phyloP scores from a whole-genome alignment of 2,888 invertebrate species.

The Hypena proboscidalis region DNA sequence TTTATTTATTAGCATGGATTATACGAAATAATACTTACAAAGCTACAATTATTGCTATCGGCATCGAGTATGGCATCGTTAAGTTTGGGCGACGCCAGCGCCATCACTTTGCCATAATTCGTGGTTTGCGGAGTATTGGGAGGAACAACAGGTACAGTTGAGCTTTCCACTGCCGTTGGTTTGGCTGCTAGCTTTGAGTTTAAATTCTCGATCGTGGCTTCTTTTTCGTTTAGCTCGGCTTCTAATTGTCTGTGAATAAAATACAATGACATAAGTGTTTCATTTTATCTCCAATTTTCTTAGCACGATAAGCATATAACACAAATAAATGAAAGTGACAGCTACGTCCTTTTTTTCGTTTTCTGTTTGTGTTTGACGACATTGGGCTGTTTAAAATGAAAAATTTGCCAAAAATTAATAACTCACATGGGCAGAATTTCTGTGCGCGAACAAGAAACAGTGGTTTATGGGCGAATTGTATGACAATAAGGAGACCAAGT shows the following conservation, averaged over 20 bases:
- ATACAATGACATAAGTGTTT: not conserved
- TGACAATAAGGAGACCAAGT: too few species aligned
- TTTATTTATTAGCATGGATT: too few species aligned
- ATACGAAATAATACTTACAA: constrained; percentile 55
- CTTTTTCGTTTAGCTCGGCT: constrained; percentile 38
- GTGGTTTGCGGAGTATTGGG: not conserved
- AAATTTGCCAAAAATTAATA: too few species aligned
- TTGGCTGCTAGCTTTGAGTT: constrained; percentile 12
- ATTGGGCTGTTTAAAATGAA: too few species aligned
- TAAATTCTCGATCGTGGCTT: constrained; percentile 45
- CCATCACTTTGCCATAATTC: not conserved
- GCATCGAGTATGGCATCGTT: constrained; percentile 33
- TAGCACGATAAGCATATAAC: too few species aligned
- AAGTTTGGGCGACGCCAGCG: not conserved
- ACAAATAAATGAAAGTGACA: too few species aligned
- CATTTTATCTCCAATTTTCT: too few species aligned
- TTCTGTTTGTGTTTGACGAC: too few species aligned
- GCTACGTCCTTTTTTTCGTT: too few species aligned
- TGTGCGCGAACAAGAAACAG: too few species aligned
- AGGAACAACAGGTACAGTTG: not conserved
- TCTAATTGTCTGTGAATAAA: constrained; percentile 45
- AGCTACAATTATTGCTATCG: constrained; percentile 41
- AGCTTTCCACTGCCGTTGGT: not conserved
- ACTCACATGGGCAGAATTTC: too few species aligned
- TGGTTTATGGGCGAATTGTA: too few species aligned